These are phyloP conservation scores for Drosophila suzukii DNA, from an alignment of 1,140 invertebrate genomes.

Conservation along the genomic window DNA sequence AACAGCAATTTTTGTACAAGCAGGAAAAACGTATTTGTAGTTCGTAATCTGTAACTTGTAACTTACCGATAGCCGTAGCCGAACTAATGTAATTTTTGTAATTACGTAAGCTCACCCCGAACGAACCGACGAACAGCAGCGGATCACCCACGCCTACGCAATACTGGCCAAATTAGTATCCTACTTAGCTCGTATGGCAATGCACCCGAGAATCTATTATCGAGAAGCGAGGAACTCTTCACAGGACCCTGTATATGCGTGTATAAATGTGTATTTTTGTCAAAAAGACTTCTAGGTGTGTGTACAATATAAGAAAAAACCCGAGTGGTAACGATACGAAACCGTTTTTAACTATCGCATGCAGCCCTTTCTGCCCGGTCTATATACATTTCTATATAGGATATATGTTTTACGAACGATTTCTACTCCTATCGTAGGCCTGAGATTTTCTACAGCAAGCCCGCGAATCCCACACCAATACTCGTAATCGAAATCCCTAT, in stretches of 20 bases:
- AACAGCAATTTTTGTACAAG: constrained; percentile 56
- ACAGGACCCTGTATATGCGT: constrained; percentile 68
- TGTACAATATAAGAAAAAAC: constrained; percentile 59
- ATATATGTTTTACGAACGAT: constrained; percentile 64
- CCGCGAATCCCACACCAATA: constrained; percentile 35
- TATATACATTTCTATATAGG: constrained; percentile 32
- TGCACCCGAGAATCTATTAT: constrained; percentile 24
- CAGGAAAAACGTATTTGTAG: constrained; percentile 61
- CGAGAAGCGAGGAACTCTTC: constrained; percentile 32
- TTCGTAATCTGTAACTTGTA: constrained; percentile 52
- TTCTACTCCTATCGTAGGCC: constrained; percentile 49
- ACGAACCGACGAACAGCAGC: neutral
- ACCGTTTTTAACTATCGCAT: constrained; percentile 55
- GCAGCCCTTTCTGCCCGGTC: constrained; percentile 48
- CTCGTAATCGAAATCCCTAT: constrained; percentile 10
- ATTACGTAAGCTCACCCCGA: constrained; percentile 59
- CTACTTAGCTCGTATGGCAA: constrained; percentile 58
- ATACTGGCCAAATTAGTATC: constrained; percentile 76
- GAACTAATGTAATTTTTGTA: constrained; percentile 62
- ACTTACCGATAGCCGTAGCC: constrained; percentile 42
- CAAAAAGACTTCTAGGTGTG: constrained; percentile 75
- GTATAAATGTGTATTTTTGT: constrained; percentile 77
- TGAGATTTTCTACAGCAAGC: constrained; percentile 68
- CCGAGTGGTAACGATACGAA: constrained; percentile 19
- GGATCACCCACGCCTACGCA: constrained; percentile 43